Percentiles rank a stretch among this genome's conserved stretches.
phyloP scores from a whole-genome alignment of 2,797 vertebrate genomes.

The Acanthiza pusilla region DNA sequence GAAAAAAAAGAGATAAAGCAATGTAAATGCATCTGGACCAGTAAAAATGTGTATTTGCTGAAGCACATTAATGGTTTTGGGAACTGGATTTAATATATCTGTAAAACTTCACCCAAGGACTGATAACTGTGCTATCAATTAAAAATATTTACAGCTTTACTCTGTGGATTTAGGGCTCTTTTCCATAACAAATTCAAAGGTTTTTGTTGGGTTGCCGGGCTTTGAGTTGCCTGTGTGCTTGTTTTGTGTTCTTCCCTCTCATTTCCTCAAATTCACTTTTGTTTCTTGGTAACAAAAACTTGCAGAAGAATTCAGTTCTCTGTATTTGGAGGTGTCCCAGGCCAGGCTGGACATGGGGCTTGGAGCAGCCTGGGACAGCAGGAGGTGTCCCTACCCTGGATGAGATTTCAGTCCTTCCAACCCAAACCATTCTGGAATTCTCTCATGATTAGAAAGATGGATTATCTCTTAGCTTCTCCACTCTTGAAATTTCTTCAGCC shows the following conservation, averaged over 20 bases:
- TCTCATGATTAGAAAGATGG: background rate
- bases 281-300: background rate
- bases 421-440: background rate
- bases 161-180: background rate
- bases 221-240: background rate
- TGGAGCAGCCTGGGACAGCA: background rate
- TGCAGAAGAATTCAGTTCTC: background rate
- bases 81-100: background rate
- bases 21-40: background rate
- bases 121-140: background rate
- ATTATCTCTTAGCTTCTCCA: background rate
- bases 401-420: rapidly evolving
- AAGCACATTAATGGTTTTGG: background rate
- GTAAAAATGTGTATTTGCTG: background rate
- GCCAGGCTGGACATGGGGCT: background rate
- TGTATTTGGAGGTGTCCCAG: background rate
- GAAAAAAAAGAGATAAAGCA: background rate
- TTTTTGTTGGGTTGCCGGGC: background rate
- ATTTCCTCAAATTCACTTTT: background rate
- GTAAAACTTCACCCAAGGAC: background rate
- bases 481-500: background rate
- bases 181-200: background rate
- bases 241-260: background rate
- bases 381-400: background rate
- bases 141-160: background rate